Evolutionary conservation across 2,113 vertebrate genomes (phyloP), one percentile per base, ranked within the genome.

Genomic region (Coreoperca whiteheadi): DNA sequence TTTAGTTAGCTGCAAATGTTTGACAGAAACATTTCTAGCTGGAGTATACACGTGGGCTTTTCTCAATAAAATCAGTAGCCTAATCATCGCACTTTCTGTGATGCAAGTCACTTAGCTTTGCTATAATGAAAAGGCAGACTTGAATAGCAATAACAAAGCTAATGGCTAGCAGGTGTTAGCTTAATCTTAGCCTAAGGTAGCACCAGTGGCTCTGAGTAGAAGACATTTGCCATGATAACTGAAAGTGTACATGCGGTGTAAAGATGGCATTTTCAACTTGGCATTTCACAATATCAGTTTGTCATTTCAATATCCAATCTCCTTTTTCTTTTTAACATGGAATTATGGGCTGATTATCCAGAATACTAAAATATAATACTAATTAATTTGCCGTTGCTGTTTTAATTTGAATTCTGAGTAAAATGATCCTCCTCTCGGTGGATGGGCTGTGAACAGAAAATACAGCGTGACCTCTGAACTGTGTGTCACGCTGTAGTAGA

Each of bases 401-500:
- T 54, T n/a, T 23, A 15, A n/a, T 14, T 43, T 74, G 18, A 61
- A 43, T n/a, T 46, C 0, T 4, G 1, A 23, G 8, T 80, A 1
- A 46, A 46, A 37, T 56, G 4, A 20, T 37, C 28, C 28, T 21
- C 15, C 28, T 8, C 56, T 56, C 37, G 4, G 37, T 50, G 21
- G 20, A 34, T 15, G 25, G 12, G 7, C 39, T n/a, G 5, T n/a
- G 30, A 30, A 23, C 68, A 56, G 37, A 21, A 16, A 18, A 53
- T 4, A 8, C 18, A 59, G 18, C 5, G 0, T 16, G 56, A 34
- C 53, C 43, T 43, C 16, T 43, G 48, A n/a, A 18, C 51, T 51
- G 25, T 32, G 32, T 4, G 37, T 41, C 8, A 0, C 32, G 14
- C 4, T 89, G 83, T 57, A 84, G 43, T 77, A 34, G 9, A 46